A percentile compares a stretch with the other conserved stretches of the same genome.
Conservation (phyloP, 2,113 vertebrate genomes). For the Cygnus atratus region DNA sequence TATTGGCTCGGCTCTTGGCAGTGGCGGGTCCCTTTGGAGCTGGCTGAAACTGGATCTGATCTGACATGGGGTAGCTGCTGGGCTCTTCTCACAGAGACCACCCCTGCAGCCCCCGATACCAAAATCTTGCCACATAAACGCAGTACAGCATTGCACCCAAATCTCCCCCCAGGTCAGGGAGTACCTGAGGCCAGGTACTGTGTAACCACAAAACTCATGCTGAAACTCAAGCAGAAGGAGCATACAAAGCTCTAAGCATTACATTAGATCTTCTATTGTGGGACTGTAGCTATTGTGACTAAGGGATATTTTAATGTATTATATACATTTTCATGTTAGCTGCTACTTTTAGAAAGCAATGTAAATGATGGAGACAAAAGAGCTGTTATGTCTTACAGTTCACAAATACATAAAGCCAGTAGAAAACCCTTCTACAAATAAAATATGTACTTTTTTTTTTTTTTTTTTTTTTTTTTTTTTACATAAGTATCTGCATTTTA, state of each 20-base stretch:
- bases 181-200: not conserved
- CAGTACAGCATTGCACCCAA: no score
- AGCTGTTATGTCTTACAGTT: not conserved
- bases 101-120: no score
- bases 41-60: no score
- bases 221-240: not conserved
- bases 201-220: not conserved
- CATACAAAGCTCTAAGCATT: not conserved
- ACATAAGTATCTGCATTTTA: not conserved
- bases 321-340: not conserved
- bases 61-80: no score
- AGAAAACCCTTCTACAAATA: not conserved
- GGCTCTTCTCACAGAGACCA: no score
- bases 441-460: not conserved
- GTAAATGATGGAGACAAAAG: not conserved
- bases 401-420: not conserved
- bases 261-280: not conserved
- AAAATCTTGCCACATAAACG: no score
- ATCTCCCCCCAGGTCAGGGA: not conserved
- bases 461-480: not conserved
- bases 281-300: not conserved
- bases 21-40: no score
- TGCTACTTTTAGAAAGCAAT: not conserved
- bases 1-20: no score
- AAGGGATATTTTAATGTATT: not conserved